Evolutionary conservation across 2,888 invertebrate species (phyloP), one percentile per base, ranked within the genome.

Genomic region (Ceriagrion tenellum): DNA sequence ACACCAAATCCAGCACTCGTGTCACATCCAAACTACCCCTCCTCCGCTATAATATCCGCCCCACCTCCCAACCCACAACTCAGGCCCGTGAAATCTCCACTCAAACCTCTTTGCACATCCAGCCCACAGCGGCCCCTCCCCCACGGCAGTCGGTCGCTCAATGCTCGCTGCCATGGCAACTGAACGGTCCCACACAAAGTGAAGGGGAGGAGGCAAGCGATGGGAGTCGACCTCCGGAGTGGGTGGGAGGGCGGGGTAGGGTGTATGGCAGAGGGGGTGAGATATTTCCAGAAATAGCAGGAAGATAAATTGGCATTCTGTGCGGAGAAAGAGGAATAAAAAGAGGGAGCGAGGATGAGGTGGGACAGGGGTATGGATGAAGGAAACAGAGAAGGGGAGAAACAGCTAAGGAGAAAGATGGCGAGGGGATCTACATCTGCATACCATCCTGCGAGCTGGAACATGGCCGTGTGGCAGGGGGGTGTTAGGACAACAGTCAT

Each of bases 111-210:
- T 81, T 26, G 30, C 30, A 13, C 8, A 35, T 13, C 55, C 47
- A 88, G 40, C 91, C 88, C 47, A 16, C 20, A 20, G 13, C 47
- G 10, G 4, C 23, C 55, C 89, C 55, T n/a, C 23, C 93, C 93
- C 47, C 74, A 23, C 26, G 0, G n/a, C 55, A 47, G 55, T 89
- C 89, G n/a, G 69, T 93, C 93, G 69, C n/a, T 93, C 69, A 89
- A 89, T 89, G 89, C 89, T n/a, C 35, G 93, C 93, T 93, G 69
- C 93, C 93, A 93, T 93, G 93, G 93, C 47, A 93, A 93, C 93
- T 93, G 69, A 63, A 93, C 69, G 93, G 69, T 93, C 93, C 55
- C 93, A 47, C 47, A 93, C 63, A 74, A 69, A 93, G 40, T 35
- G 63, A 69, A 20, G 30, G 35, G 47, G 69, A 18, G 55, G 55